phyloP scores from a whole-genome alignment of 2,113 vertebrate genomes.

The Castor canadensis region DNA sequence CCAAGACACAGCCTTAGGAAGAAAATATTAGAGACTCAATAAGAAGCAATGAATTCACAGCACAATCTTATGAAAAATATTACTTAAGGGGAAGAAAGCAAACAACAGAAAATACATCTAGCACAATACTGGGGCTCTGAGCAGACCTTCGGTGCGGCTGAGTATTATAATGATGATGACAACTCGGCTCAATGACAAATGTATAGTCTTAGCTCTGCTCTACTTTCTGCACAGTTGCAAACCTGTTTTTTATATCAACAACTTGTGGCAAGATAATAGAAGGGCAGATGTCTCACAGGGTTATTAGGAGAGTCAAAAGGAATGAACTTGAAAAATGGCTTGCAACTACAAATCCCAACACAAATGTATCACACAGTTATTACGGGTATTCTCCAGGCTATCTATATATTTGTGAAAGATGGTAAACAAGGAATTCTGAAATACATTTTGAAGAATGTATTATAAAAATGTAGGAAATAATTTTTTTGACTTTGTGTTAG shows the following conservation, averaged over 20 bases:
- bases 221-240: neutral
- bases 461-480: neutral
- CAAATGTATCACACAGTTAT: neutral
- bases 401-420: neutral
- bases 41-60: neutral
- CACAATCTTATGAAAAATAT: neutral
- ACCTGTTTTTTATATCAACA: neutral
- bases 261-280: neutral
- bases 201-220: neutral
- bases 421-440: neutral
- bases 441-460: neutral
- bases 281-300: neutral
- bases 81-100: neutral
- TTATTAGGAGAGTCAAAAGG: neutral
- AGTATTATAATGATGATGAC: rapidly evolving
- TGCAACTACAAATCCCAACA: neutral
- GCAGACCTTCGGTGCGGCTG: neutral
- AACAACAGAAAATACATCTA: neutral
- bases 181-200: neutral
- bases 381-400: neutral
- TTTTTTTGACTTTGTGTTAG: neutral
- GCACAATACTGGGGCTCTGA: rapidly evolving
- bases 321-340: neutral
- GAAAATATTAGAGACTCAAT: neutral
- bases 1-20: neutral